Evolutionary conservation across 2,113 vertebrate genomes (phyloP), one percentile per base, ranked within the genome.

Genomic region (Sisor rabdophorus): DNA sequence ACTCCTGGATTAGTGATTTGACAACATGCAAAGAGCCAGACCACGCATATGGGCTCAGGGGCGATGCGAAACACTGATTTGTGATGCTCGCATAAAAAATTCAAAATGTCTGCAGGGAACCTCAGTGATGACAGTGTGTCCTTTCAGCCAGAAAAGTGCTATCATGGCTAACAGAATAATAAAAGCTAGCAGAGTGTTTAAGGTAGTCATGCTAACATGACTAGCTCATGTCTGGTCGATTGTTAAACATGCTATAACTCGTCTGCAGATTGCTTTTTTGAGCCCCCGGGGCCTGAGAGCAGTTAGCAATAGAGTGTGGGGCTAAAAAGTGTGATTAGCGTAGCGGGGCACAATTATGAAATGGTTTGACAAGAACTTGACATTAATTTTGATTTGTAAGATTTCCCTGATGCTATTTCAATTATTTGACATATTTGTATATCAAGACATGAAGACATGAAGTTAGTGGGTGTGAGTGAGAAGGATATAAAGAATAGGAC

Each of bases 1-100:
- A 75, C 68, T 61, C 47, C 55, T 76, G 81, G 81, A 84, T 86
- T 84, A 85, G 36, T 48, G 63, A 67, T 83, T 80, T 80, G 70
- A 83, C 85, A 80, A 67, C 22, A 9, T 19, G 11, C 15, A 44
- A 47, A 50, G 47, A 53, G 72, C 17, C 64, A 80, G 36, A 67
- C 73, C 40, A 47, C 40, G 50, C 61, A 74, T 69, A 71, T 73
- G 63, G 68, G 53, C 65, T 75, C 74, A 30, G 40, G 63, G 77
- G 52, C 63, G 26, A 60, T 68, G 58, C 73, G 50, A 30, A 30
- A 40, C 0, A 17, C 50, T 59, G 64, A 77, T 83, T 79, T 73
- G 54, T 60, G 56, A 70, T 17, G 59, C 22, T 40, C 17, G 47
- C 73, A 20, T 71, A 32, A 68, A 52, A 75, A 53, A 44, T 44